phyloP scores from a whole-genome alignment of 1,140 invertebrate genomes.

The Rhagoletis pomonella region DNA sequence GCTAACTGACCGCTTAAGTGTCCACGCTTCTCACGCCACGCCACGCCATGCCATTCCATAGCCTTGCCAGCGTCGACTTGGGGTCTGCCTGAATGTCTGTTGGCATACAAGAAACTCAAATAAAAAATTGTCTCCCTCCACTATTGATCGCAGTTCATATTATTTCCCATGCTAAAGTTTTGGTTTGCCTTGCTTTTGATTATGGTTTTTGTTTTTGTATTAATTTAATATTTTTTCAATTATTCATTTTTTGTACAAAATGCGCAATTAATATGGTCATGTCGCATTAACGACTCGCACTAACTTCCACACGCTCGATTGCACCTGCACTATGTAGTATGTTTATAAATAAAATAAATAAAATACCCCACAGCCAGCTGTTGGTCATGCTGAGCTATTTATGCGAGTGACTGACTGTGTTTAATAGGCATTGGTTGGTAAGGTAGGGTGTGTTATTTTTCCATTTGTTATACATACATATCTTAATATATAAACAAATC shows the following conservation, averaged over 20 bases:
- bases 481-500: too few species aligned
- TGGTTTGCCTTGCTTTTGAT: not conserved
- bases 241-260: constrained; percentile 51
- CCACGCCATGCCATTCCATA: not conserved
- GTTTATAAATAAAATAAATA: not conserved
- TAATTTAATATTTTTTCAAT: constrained; percentile 47
- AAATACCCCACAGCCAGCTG: too few species aligned
- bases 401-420: not conserved
- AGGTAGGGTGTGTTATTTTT: too few species aligned
- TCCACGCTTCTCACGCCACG: not conserved
- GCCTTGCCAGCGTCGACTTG: not conserved
- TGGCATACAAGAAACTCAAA: not conserved
- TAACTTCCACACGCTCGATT: not conserved
- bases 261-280: constrained; percentile 50
- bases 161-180: constrained; percentile 31
- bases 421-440: not conserved
- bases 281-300: constrained; percentile 29
- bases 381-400: too few species aligned
- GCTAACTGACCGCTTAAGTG: not conserved
- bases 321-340: not conserved
- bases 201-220: not conserved
- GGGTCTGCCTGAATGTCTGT: constrained; percentile 35
- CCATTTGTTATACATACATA: too few species aligned
- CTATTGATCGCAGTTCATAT: not conserved
- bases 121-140: not conserved